Conservation (phyloP, 2,888 invertebrate species). For the Coronaproctus castanopsis region DNA sequence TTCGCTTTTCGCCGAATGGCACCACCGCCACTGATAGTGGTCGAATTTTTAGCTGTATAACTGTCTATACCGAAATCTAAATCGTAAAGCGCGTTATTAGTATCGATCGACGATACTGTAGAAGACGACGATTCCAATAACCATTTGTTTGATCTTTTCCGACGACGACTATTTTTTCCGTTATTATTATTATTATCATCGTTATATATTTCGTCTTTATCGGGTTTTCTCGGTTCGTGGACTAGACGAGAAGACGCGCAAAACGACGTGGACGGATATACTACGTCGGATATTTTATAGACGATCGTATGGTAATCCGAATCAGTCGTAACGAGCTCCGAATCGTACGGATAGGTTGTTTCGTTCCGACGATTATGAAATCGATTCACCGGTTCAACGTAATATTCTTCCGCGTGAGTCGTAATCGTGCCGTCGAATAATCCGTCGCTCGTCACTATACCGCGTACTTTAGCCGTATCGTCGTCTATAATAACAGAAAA, state of each 20-base stretch:
- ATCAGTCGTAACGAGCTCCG: conserved; percentile 22
- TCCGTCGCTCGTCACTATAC: conserved; percentile 66
- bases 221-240: conserved; percentile 33
- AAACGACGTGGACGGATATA: conserved; percentile 25
- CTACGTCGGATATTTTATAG: conserved; percentile 60
- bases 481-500: conserved; percentile 47
- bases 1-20: conserved; percentile 11
- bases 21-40: conserved; percentile 22
- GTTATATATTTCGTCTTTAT: neutral
- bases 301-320: conserved; percentile 58
- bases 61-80: neutral
- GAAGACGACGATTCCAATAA: neutral
- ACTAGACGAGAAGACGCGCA: conserved; percentile 22
- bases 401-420: conserved; percentile 56
- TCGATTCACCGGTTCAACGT: conserved; percentile 46
- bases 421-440: conserved; percentile 74
- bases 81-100: neutral
- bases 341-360: conserved; percentile 1
- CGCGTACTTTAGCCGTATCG: conserved; percentile 59
- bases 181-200: neutral
- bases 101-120: neutral
- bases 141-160: conserved; percentile 23
- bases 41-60: conserved; percentile 22
- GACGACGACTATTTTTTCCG: neutral
- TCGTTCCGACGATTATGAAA: neutral